Evolutionary conservation across 30 jellyfish, hydroid and myxozoan species (phyloP).

Genomic region (Aurelia sp.): DNA sequence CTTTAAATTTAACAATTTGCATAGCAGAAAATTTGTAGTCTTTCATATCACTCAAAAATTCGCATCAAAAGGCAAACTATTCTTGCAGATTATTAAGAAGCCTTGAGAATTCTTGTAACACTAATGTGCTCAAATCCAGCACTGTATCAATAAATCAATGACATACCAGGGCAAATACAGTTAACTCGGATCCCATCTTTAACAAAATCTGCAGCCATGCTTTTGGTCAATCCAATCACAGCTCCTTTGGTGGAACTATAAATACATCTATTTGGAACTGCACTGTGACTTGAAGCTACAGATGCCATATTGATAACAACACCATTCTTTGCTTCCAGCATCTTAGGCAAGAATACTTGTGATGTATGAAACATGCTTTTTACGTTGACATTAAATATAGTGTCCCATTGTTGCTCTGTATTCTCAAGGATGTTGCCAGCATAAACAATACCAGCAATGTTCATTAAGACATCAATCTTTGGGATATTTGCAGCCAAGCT

Average conservation of each 20-base stretch:
- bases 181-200: constrained; percentile 74
- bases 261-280: constrained; percentile 72
- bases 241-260: constrained; percentile 81
- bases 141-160: neutral
- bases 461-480: constrained; percentile 63
- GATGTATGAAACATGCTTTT: constrained; percentile 66
- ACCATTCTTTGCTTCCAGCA: constrained; percentile 68
- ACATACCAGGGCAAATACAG: constrained; percentile 81
- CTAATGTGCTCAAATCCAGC: too few relatives aligned
- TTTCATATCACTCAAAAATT: too few relatives aligned
- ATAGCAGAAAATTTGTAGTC: too few relatives aligned
- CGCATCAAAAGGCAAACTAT: too few relatives aligned
- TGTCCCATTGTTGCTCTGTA: constrained; percentile 75
- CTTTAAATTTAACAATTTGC: too few relatives aligned
- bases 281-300: constrained; percentile 74
- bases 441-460: constrained; percentile 76
- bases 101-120: too few relatives aligned
- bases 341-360: constrained; percentile 72
- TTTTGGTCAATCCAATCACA: constrained; percentile 74
- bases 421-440: constrained; percentile 51
- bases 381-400: constrained; percentile 66
- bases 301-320: constrained; percentile 76
- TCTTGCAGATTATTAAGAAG: too few relatives aligned
- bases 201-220: constrained; percentile 82
- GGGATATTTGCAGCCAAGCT: constrained; percentile 50